phyloP scores from a whole-genome alignment of 2,113 vertebrate species.

The Pogona vitticeps region DNA sequence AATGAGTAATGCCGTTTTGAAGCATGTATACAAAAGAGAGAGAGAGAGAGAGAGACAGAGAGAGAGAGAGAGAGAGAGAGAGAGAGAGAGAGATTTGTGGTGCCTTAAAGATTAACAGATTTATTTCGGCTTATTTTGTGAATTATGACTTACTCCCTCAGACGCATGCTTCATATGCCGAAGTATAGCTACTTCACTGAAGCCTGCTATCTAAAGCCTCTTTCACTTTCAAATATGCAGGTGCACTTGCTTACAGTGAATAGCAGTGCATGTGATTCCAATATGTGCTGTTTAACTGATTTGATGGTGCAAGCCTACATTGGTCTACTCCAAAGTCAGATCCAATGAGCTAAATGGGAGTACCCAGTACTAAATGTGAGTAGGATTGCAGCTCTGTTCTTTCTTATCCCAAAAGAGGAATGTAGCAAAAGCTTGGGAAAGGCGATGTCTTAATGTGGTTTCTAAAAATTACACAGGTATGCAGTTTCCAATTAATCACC shows the following conservation, averaged over 20 bases:
- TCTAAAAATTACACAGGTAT: background rate
- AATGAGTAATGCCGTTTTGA: constrained; percentile 1
- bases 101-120: too few species aligned
- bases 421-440: background rate
- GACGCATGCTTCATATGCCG: too few species aligned
- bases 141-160: too few species aligned
- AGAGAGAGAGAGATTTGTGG: too few species aligned
- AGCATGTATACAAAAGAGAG: background rate
- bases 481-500: background rate
- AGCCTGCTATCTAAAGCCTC: background rate
- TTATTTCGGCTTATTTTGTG: too few species aligned
- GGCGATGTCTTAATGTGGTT: background rate
- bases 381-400: background rate
- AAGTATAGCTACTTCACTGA: too few species aligned
- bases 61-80: too few species aligned
- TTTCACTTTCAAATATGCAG: constrained; percentile 9
- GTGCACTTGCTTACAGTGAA: background rate
- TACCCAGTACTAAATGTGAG: background rate
- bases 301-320: background rate
- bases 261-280: background rate
- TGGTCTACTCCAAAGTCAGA: too few species aligned
- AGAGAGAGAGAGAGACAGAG: too few species aligned
- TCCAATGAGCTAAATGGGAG: background rate
- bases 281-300: background rate
- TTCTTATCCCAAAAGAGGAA: background rate